phyloP scores from a whole-genome alignment of 2,888 invertebrate species.

The Spicauda simplicius region DNA sequence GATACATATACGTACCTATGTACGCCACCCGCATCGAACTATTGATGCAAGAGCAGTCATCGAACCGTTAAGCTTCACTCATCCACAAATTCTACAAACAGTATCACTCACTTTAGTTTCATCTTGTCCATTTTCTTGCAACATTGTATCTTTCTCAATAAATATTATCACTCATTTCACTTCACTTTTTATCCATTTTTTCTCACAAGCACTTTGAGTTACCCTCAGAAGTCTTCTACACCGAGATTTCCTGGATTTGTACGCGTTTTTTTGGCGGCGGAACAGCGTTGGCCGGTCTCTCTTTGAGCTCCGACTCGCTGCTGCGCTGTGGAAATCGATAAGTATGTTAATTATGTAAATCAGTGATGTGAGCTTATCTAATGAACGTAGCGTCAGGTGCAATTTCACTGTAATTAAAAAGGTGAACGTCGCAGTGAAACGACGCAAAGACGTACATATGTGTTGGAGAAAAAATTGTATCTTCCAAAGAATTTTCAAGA shows the following conservation, averaged over 20 bases:
- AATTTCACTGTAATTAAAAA: background rate
- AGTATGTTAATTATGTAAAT: conserved; percentile 57
- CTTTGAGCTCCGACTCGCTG: conserved; percentile 78
- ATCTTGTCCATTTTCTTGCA: conserved; percentile 48
- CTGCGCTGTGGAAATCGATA: conserved; percentile 79
- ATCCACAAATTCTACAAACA: background rate
- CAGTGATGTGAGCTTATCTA: conserved; percentile 1
- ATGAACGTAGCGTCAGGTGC: background rate
- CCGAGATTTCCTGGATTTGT: conserved; percentile 92
- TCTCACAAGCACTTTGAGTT: background rate
- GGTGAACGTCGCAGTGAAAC: background rate
- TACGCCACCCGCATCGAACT: conserved; percentile 30
- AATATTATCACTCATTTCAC: conserved; percentile 1
- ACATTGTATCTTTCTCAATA: background rate
- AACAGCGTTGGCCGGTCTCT: conserved; percentile 61
- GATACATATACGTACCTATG: conserved; percentile 4
- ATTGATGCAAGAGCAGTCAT: conserved; percentile 30
- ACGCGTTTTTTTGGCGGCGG: conserved; percentile 90
- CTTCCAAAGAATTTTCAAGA: too few relatives aligned
- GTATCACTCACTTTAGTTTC: conserved; percentile 7
- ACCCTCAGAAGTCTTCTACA: conserved; percentile 82
- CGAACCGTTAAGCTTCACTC: conserved; percentile 14
- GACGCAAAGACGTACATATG: too few relatives aligned
- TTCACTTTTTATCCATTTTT: conserved; percentile 49
- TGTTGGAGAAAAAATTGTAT: too few relatives aligned